Conservation (phyloP, 2,797 vertebrate genomes). For the Gymnodraco acuticeps region DNA sequence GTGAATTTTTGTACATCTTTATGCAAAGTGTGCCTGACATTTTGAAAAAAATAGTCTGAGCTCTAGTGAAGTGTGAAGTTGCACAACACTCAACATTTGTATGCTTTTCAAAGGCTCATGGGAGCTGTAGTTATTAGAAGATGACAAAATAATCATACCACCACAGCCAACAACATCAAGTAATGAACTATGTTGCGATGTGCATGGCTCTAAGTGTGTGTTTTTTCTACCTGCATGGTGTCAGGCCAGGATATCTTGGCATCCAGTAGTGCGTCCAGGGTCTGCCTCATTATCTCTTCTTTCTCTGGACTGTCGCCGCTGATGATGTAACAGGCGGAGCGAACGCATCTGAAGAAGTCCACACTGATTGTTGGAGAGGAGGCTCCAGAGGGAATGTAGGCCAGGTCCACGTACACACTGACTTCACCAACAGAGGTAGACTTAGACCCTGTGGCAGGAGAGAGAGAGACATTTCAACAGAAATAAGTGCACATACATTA, state of each 20-base stretch:
- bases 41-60: no score
- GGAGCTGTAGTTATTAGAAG: background rate
- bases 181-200: background rate
- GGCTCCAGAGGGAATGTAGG: conserved; percentile 91
- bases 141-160: no score
- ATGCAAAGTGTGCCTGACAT: no score
- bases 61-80: no score
- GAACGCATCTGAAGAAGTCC: conserved; percentile 91
- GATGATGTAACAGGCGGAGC: conserved; percentile 93
- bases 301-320: conserved; percentile 87
- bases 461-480: background rate
- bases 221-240: conserved; percentile 84
- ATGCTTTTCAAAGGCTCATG: background rate
- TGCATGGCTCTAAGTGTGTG: background rate
- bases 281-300: conserved; percentile 87
- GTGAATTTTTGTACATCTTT: no score
- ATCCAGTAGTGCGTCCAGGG: conserved; percentile 89
- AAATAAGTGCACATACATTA: background rate
- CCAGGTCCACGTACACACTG: conserved; percentile 91
- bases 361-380: conserved; percentile 86
- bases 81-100: background rate
- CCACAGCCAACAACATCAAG: background rate
- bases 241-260: conserved; percentile 89
- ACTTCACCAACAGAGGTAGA: conserved; percentile 57
- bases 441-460: conserved; percentile 57